Percentiles rank a stretch among this genome's conserved stretches.
Evolutionary conservation across 2,797 vertebrate species (phyloP).

Genomic region (Syncerus caffer): DNA sequence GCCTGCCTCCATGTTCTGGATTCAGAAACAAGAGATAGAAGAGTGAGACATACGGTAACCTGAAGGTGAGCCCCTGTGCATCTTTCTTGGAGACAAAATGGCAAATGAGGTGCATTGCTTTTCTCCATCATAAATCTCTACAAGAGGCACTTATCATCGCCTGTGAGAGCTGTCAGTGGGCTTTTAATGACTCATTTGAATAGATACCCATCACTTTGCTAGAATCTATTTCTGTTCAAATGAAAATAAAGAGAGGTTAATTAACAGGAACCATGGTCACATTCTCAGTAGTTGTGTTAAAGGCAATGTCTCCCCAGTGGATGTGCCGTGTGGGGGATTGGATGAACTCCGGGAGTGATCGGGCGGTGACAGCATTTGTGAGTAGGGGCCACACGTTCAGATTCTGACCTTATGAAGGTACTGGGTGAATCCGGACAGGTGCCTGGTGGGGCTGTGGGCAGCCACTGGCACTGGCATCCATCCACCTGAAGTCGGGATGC

Average conservation of each 20-base stretch:
- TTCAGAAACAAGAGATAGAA: background rate
- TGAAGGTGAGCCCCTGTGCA: background rate
- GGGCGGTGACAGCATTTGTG: background rate
- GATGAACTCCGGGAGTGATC: background rate
- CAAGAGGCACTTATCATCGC: background rate
- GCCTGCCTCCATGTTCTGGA: background rate
- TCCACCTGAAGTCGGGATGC: too few relatives aligned
- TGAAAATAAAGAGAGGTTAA: constrained; percentile 1
- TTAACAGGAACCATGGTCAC: background rate
- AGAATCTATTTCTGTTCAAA: background rate
- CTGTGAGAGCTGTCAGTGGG: background rate
- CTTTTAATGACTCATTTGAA: constrained; percentile 4
- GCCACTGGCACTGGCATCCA: too few relatives aligned
- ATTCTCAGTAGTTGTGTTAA: background rate
- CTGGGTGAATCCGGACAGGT: background rate
- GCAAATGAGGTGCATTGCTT: background rate
- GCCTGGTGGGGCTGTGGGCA: background rate
- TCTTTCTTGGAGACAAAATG: background rate
- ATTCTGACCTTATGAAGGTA: background rate
- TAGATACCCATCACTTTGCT: background rate
- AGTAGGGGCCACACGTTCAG: background rate
- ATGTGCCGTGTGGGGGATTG: background rate
- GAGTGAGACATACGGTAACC: background rate
- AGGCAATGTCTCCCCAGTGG: background rate
- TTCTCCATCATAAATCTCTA: background rate